Percentiles rank a stretch among this genome's conserved stretches.
Evolutionary conservation across 2,888 invertebrate species (phyloP).

Genomic region (Halictus quadricinctus): DNA sequence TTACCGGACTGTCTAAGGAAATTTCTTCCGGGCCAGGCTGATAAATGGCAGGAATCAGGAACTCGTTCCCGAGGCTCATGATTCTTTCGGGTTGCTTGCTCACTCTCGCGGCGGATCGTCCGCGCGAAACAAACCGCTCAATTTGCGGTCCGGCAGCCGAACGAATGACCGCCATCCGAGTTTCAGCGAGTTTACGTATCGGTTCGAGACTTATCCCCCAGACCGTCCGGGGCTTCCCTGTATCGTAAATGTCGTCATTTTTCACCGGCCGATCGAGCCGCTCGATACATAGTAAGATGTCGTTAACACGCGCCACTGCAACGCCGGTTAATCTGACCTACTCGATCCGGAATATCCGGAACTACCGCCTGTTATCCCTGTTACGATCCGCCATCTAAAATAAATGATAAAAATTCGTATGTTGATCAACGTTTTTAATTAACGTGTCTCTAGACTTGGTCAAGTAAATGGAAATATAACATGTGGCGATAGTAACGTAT

Average conservation of each 20-base stretch:
- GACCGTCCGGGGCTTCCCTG: conserved; percentile 13
- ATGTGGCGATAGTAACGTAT: background rate
- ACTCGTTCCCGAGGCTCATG: conserved; percentile 51
- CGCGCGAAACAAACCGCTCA: conserved; percentile 78
- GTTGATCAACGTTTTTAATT: background rate
- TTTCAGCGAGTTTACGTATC: conserved; percentile 75
- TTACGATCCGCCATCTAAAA: background rate
- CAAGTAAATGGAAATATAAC: background rate
- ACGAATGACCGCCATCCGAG: conserved; percentile 74
- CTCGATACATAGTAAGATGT: conserved; percentile 54
- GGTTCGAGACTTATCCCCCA: conserved; percentile 63
- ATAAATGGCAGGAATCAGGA: conserved; percentile 62
- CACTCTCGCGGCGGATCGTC: conserved; percentile 12
- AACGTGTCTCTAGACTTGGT: background rate
- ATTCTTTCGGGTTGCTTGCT: conserved; percentile 42
- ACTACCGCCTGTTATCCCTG: conserved; percentile 9
- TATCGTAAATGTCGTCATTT: conserved; percentile 71
- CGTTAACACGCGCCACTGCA: conserved; percentile 46
- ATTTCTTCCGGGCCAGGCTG: conserved; percentile 56
- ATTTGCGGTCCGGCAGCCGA: conserved; percentile 77
- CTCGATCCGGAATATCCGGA: background rate
- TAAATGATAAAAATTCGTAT: background rate
- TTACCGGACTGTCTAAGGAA: conserved; percentile 59
- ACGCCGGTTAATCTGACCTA: conserved; percentile 29
- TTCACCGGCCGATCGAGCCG: conserved; percentile 58